A percentile compares a stretch with the other conserved stretches of the same genome.
Evolutionary conservation across 1,140 invertebrate species (phyloP).

Genomic region (Dendroctonus valens): DNA sequence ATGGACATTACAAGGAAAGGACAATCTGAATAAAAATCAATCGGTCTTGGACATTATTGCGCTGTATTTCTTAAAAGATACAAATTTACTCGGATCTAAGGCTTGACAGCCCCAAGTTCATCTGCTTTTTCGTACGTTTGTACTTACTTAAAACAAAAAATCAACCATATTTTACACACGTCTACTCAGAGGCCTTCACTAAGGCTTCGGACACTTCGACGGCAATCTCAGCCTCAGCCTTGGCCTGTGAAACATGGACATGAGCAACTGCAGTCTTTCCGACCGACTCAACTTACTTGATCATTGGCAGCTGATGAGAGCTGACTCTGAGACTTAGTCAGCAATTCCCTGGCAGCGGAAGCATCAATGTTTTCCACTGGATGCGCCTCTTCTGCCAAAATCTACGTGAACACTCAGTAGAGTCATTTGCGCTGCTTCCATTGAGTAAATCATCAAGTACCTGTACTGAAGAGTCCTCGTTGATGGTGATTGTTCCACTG

Average conservation of each 20-base stretch:
- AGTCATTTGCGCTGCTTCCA: conserved; percentile 2
- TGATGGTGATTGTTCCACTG: conserved; percentile 96
- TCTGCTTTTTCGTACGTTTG: no score
- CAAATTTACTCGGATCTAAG: no score
- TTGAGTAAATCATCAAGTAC: no score
- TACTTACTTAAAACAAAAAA: no score
- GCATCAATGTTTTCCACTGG: conserved; percentile 83
- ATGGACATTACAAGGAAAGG: no score
- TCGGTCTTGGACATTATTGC: no score
- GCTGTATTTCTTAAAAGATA: no score
- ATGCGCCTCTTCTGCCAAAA: conserved; percentile 96
- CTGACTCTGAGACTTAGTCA: conserved; percentile 83
- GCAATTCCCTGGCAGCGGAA: conserved; percentile 74
- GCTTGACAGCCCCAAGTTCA: no score
- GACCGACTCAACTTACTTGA: conserved; percentile 58
- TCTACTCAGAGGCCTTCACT: conserved; percentile 78
- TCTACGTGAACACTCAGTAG: conserved; percentile 49
- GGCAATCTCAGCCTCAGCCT: conserved; percentile 90
- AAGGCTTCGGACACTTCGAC: conserved; percentile 94
- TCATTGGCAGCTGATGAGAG: conserved; percentile 78
- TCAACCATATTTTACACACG: no score
- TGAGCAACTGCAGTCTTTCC: no score
- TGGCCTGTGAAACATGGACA: no score
- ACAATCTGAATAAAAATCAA: no score
- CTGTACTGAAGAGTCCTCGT: conserved; percentile 97